phyloP scores from a whole-genome alignment of 1,140 invertebrate genomes.

The Galleria mellonella region DNA sequence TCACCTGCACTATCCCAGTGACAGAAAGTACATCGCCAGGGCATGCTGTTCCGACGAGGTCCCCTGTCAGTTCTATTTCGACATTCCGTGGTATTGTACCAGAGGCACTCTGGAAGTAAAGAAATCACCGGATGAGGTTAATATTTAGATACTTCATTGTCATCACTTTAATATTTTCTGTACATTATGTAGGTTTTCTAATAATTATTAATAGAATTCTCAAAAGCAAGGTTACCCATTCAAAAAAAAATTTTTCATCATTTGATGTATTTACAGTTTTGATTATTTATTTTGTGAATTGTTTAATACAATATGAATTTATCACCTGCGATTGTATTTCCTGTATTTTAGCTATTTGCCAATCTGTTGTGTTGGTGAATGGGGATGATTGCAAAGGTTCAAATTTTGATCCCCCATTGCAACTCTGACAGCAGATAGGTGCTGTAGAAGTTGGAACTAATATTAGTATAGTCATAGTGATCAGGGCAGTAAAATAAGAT shows the following conservation, averaged over 20 bases:
- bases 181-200: too few relatives aligned
- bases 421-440: conserved; percentile 76
- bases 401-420: conserved; percentile 79
- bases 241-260: too few relatives aligned
- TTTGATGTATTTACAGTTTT: too few relatives aligned
- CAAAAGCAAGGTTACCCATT: too few relatives aligned
- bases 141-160: too few relatives aligned
- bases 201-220: too few relatives aligned
- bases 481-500: too few relatives aligned
- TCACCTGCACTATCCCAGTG: conserved; percentile 88
- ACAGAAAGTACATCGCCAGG: conserved; percentile 93
- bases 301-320: too few relatives aligned
- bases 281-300: too few relatives aligned
- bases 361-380: conserved; percentile 83
- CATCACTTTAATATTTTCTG: too few relatives aligned
- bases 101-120: conserved; percentile 76
- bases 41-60: conserved; percentile 90
- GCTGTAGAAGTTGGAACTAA: conserved; percentile 22
- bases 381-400: conserved; percentile 79
- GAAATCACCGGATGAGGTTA: background rate
- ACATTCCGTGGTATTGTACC: conserved; percentile 89
- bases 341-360: conserved; percentile 88
- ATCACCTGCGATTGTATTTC: conserved; percentile 81
- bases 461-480: too few relatives aligned
- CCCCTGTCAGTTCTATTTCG: conserved; percentile 90